A percentile compares a stretch with the other conserved stretches of the same genome.
These are phyloP conservation scores for Epinephelus fuscoguttatus DNA, from an alignment of 2,113 vertebrate genomes.

Conservation along the genomic window DNA sequence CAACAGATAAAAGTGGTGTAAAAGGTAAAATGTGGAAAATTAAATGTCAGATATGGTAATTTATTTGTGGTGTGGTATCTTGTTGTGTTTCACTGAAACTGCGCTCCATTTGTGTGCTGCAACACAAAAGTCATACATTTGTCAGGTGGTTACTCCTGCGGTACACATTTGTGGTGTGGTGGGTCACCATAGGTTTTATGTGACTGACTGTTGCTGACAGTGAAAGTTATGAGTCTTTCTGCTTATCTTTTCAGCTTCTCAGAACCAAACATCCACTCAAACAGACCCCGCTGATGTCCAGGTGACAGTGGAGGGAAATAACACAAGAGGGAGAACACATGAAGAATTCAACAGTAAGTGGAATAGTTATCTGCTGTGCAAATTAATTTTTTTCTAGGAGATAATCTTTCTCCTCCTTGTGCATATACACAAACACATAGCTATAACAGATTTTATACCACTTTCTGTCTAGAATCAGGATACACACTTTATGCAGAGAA, in stretches of 20 bases:
- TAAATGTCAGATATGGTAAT: too few species aligned
- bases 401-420: neutral
- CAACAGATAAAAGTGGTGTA: neutral
- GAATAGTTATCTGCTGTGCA: neutral
- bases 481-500: neutral
- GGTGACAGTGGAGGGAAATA: slow-evolving; percentile 4
- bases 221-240: neutral
- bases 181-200: neutral
- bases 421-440: neutral
- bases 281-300: neutral
- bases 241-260: slow-evolving; percentile 36
- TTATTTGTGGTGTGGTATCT: neutral
- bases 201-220: too few species aligned
- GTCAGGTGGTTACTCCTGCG: neutral
- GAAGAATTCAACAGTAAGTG: slow-evolving; percentile 48
- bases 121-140: neutral
- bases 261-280: slow-evolving; percentile 16
- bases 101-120: neutral
- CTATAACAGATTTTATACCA: neutral
- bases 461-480: neutral
- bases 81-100: neutral
- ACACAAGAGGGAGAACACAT: neutral
- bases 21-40: neutral
- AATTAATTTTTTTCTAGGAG: neutral
- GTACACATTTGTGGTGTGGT: neutral